phyloP scores from a whole-genome alignment of 2,888 invertebrate species.

The Agrochola litura region DNA sequence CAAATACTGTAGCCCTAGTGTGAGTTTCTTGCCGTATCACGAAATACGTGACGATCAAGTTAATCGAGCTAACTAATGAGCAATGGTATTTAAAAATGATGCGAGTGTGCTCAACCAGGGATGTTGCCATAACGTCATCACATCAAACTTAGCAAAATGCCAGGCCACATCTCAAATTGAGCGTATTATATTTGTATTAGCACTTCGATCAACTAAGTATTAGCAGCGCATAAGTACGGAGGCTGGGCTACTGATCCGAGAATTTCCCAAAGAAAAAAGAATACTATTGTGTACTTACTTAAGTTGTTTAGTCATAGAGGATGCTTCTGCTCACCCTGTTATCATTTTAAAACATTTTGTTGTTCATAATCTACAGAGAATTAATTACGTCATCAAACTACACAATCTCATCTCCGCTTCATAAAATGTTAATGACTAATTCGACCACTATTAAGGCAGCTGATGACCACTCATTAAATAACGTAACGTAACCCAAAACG shows the following conservation, averaged over 20 bases:
- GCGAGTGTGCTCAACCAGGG: neutral
- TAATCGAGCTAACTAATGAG: too few relatives aligned
- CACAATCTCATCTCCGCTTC: slow-evolving; percentile 3
- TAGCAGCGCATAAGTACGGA: neutral
- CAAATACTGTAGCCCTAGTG: too few relatives aligned
- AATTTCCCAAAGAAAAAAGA: neutral
- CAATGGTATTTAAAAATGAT: too few relatives aligned
- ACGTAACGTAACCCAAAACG: slow-evolving; percentile 27
- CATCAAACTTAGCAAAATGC: neutral
- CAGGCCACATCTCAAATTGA: neutral
- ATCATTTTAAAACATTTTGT: slow-evolving; percentile 7
- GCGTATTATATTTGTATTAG: too few relatives aligned
- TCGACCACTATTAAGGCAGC: slow-evolving; percentile 15
- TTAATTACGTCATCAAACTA: slow-evolving; percentile 21
- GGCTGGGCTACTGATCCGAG: neutral
- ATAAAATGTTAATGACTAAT: slow-evolving; percentile 30
- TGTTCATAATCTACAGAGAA: neutral
- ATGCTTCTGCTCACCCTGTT: neutral
- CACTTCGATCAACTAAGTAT: too few relatives aligned
- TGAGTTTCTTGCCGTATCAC: too few relatives aligned
- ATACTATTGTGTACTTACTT: neutral
- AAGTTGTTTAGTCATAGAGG: neutral
- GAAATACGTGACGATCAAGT: too few relatives aligned
- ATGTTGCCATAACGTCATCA: too few relatives aligned
- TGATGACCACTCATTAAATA: slow-evolving; percentile 29